Evolutionary conservation across 2,888 invertebrate genomes (phyloP), one percentile per base, ranked within the genome.

Genomic region (Campoplex nolae): DNA sequence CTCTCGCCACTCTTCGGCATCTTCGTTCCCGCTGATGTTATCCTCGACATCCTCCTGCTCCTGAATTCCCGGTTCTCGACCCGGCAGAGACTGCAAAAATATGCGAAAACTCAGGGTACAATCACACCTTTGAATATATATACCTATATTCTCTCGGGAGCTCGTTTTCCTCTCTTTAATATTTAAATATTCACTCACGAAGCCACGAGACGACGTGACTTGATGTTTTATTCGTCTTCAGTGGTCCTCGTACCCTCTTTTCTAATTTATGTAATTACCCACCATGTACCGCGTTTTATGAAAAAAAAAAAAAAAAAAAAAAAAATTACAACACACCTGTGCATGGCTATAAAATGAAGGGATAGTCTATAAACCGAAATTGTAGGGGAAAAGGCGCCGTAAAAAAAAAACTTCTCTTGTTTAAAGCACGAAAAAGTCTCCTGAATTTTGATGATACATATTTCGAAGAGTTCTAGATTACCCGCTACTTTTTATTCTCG

Each of bases 31-130:
- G 23, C 88, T 84, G 68, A 85, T 42, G 38, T 74, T 88, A 18
- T 84, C 78, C 8, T 86, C 85, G 23, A 90, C 91, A 74, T 16
- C 35, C 65, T 16, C 35, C 65, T 73, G 54, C 13, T 78, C 73
- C 54, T 45, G 38, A 3, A 58, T 78, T 23, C 42, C 54, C 67
- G 54, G 90, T 62, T 89, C 84, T 90, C 92, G 92, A 76, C 93
- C 93, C 45, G 93, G 89, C 74, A 94, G 83, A 88, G 90, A 93
- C 94, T 94, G 88, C 65, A 88, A 86, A 83, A 79, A 78, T 45
- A 48, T 48, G n/a, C 75, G 83, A n/a, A 80, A 74, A 68, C 18
- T 35, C 48, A 35, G 13, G 76, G 32, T 11, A 62, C 45, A 62
- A 74, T 70, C 62, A 32, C 62, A 23, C 68, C 67, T 56, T 51